Evolutionary conservation across 2,888 invertebrate genomes (phyloP), one percentile per base, ranked within the genome.

Genomic region (Drosophila mercatorum): DNA sequence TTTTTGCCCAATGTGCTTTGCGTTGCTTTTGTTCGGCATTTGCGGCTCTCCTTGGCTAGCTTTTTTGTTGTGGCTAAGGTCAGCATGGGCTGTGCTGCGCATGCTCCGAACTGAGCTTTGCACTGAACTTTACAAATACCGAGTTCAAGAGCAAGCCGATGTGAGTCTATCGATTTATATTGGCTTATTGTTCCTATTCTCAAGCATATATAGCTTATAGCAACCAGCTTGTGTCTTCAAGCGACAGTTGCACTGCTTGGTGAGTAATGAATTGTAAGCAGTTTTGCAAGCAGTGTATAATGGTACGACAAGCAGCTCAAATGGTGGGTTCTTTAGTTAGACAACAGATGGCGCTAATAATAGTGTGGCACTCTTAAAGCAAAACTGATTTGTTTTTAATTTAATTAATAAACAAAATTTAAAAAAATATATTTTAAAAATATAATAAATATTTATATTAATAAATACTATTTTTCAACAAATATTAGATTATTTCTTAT

Each of bases 1-100:
- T 86, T 76, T 66, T 58, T 62, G 46, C 81, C 63, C 84, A 84
- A 79, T 75, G 71, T 73, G 79, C 75, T 86, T 83, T 70, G 63
- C 38, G 57, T 86, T 81, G 77, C 68, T 72, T 63, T 65, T 65
- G 62, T 64, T 52, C 44, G 14, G 17, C 38, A 38, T 5, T 28
- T 31, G 47, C 12, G 26, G 34, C 61, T 64, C 49, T 49, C 55
- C 40, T 58, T 6, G 11, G 43, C 44, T 40, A 58, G 47, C 63
- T 10, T 31, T 34, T 28, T n/a, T 40, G 40, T 28, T 67, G 28
- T 71, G 61, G 46, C 51, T 75, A 68, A 86, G 86, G 84, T 83
- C 81, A 79, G 66, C 52, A 1, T 36, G 41, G n/a, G 22, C 53
- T 61, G 52, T 46, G 53, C 5, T 83, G 81, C 88, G 88, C 84